A percentile compares a stretch with the other conserved stretches of the same genome.
Evolutionary conservation across 2,888 invertebrate species (phyloP).

Genomic region (Drosophila mayaguana): DNA sequence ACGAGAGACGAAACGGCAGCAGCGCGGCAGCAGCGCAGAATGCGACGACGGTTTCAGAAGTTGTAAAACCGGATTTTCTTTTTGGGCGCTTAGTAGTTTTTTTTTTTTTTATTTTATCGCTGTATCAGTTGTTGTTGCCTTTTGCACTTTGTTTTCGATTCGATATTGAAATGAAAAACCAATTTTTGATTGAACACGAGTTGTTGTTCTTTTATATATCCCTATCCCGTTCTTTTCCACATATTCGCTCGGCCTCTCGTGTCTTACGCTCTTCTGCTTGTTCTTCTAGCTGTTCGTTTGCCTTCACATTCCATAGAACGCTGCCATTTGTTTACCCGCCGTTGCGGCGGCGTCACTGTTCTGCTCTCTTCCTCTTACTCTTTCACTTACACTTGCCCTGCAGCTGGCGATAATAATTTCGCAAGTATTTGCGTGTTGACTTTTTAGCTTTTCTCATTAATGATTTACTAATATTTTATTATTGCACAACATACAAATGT

Average conservation of each 20-base stretch:
- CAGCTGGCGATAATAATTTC: constrained; percentile 57
- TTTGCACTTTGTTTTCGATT: constrained; percentile 73
- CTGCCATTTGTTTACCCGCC: constrained; percentile 65
- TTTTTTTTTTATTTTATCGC: constrained; percentile 10
- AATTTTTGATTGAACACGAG: constrained; percentile 49
- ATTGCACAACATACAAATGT: constrained; percentile 42
- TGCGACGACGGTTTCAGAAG: constrained; percentile 57
- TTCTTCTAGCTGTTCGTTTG: constrained; percentile 18
- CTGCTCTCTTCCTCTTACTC: constrained; percentile 9
- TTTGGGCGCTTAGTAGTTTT: constrained; percentile 64
- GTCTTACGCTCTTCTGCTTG: constrained; percentile 13
- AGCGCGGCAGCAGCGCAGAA: constrained; percentile 42
- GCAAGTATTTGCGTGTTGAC: constrained; percentile 60
- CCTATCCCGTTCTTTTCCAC: constrained; percentile 19
- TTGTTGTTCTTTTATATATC: constrained; percentile 10
- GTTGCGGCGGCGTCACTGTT: constrained; percentile 53
- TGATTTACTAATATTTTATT: constrained; percentile 65
- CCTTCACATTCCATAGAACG: constrained; percentile 63
- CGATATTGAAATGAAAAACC: constrained; percentile 59
- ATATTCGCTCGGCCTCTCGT: constrained; percentile 21
- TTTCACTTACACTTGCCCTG: constrained; percentile 70
- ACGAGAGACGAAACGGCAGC: constrained; percentile 23
- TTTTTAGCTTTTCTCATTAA: constrained; percentile 40
- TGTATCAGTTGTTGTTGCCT: constrained; percentile 60
- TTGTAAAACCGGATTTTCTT: constrained; percentile 82